A percentile compares a stretch with the other conserved stretches of the same genome.
These are phyloP conservation scores for Ptyas mucosa DNA, from an alignment of 2,113 vertebrate genomes.

Conservation along the genomic window DNA sequence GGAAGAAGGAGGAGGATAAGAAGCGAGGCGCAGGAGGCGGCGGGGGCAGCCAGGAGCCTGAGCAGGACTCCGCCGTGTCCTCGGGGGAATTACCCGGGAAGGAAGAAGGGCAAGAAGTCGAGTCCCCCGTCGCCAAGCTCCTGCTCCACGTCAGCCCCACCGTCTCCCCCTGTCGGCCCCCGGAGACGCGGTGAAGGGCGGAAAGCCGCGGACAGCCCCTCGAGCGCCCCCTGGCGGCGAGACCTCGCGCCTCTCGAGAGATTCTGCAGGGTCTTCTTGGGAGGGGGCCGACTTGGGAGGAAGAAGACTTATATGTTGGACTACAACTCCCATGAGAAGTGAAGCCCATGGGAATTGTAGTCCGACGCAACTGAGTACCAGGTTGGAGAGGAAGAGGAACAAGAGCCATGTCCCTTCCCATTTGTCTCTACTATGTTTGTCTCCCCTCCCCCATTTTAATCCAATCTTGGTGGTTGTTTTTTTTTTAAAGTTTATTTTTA, in stretches of 20 bases:
- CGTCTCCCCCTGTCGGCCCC: constrained; percentile 62
- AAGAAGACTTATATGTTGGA: neutral
- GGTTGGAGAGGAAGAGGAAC: neutral
- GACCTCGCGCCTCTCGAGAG: neutral
- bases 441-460: neutral
- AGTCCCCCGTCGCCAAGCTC: constrained; percentile 14
- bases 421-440: neutral
- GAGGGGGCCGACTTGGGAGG: no score
- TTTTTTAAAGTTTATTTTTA: neutral
- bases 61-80: constrained; percentile 90
- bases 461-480: neutral
- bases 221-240: neutral
- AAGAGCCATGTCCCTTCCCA: neutral
- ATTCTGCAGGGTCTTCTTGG: neutral
- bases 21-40: constrained; percentile 49
- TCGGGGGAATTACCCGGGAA: constrained; percentile 75
- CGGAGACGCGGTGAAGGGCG: constrained; percentile 64
- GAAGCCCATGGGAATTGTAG: neutral
- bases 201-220: neutral
- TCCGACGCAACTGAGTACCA: neutral
- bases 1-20: constrained; percentile 95
- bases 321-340: neutral
- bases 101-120: constrained; percentile 64
- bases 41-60: constrained; percentile 69
- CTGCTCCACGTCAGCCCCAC: constrained; percentile 64